Conservation (phyloP, 2,888 invertebrate species). For the Rotaria macrura region DNA sequence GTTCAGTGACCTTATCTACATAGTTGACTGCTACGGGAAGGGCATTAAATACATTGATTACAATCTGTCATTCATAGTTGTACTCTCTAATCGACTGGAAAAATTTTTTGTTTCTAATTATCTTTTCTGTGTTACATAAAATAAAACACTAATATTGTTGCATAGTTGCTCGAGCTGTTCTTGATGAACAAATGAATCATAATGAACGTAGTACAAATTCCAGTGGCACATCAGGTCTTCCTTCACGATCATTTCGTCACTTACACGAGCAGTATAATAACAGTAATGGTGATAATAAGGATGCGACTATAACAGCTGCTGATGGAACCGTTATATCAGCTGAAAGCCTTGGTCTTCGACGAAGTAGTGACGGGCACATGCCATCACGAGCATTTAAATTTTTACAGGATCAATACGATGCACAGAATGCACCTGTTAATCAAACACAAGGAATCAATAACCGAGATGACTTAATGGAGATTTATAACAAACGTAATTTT, state of each 20-base stretch:
- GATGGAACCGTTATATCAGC: neutral
- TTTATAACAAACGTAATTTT: conserved; percentile 9
- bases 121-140: no score
- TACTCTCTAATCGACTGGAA: neutral
- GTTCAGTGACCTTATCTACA: neutral
- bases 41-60: neutral
- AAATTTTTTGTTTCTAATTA: neutral
- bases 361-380: conserved; percentile 10
- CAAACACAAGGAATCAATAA: neutral
- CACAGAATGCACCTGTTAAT: neutral
- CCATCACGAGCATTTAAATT: neutral
- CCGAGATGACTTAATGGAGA: neutral
- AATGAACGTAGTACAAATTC: neutral
- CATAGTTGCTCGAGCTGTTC: neutral
- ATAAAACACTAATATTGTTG: no score
- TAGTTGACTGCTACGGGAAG: neutral
- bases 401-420: conserved; percentile 3
- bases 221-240: neutral
- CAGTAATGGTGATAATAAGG: neutral
- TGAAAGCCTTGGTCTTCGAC: neutral
- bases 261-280: neutral
- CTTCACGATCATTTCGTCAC: conserved; percentile 13
- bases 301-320: neutral
- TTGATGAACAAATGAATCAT: neutral
- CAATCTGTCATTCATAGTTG: neutral